These are phyloP conservation scores for Anticlea derivata DNA, from an alignment of 2,888 invertebrate genomes.

Conservation along the genomic window DNA sequence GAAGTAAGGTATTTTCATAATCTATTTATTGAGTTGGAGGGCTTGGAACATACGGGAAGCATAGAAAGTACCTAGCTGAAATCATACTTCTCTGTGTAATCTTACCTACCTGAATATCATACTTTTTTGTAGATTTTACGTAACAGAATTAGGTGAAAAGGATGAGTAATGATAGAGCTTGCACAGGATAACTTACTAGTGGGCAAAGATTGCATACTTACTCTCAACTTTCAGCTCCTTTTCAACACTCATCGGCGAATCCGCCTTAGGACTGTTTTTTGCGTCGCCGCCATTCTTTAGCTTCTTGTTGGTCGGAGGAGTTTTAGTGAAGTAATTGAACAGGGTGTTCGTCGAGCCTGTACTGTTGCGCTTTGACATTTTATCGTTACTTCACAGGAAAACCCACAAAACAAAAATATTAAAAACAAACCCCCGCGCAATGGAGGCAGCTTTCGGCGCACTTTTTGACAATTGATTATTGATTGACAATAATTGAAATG, in stretches of 20 bases:
- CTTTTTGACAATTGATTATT: slow-evolving; percentile 11
- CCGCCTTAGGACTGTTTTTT: slow-evolving; percentile 42
- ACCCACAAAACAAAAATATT: neutral
- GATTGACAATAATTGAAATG: no score
- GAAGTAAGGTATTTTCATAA: no score
- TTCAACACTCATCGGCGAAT: slow-evolving; percentile 42
- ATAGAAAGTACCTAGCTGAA: no score
- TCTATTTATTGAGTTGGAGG: no score
- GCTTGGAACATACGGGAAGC: no score
- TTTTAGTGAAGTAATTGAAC: slow-evolving; percentile 87
- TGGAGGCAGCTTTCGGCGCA: neutral
- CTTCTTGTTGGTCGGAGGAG: slow-evolving; percentile 78
- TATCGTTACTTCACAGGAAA: slow-evolving; percentile 5
- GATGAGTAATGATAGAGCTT: no score
- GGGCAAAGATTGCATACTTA: slow-evolving; percentile 43
- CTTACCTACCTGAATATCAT: no score
- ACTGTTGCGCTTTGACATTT: slow-evolving; percentile 76
- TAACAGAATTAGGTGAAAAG: no score
- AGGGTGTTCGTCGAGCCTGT: slow-evolving; percentile 83
- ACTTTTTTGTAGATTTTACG: no score
- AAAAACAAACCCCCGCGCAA: neutral
- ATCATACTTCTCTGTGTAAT: no score
- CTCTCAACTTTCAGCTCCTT: slow-evolving; percentile 56
- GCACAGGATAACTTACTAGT: no score
- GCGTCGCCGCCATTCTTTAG: slow-evolving; percentile 51